Evolutionary conservation across 2,888 invertebrate genomes (phyloP).

Genomic region (Epirrhoe alternata): DNA sequence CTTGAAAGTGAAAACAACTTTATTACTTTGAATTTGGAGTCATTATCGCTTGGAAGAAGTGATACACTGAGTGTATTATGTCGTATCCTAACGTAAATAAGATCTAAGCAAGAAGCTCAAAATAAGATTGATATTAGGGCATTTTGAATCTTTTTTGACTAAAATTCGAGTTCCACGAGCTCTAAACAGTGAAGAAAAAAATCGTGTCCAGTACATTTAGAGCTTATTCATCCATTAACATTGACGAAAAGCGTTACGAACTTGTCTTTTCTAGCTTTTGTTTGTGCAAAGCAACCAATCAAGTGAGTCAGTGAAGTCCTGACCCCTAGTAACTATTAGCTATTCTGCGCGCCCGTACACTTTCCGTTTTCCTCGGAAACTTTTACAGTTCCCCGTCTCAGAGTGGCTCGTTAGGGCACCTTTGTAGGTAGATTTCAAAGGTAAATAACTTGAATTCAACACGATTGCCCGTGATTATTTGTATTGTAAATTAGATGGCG

Average conservation of each 20-base stretch:
- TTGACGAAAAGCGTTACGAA: background rate
- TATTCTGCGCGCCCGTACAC: conserved; percentile 45
- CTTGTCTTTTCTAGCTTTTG: background rate
- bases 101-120: no score
- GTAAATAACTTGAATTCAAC: conserved; percentile 65
- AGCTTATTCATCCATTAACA: background rate
- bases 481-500: conserved; percentile 65
- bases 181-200: no score
- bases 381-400: conserved; percentile 60
- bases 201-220: no score
- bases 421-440: conserved; percentile 64
- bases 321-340: conserved; percentile 1
- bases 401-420: conserved; percentile 68
- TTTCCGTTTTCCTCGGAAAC: conserved; percentile 58
- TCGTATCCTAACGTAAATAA: no score
- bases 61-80: no score
- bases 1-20: background rate
- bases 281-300: background rate
- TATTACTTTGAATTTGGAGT: background rate
- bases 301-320: conserved; percentile 1
- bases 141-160: no score
- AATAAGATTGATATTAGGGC: no score
- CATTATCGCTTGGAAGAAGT: background rate
- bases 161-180: no score
- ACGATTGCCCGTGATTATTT: conserved; percentile 67